A percentile compares a stretch with the other conserved stretches of the same genome.
These are phyloP conservation scores for Parascotia fuliginaria DNA, from an alignment of 2,888 invertebrate species.

Conservation along the genomic window DNA sequence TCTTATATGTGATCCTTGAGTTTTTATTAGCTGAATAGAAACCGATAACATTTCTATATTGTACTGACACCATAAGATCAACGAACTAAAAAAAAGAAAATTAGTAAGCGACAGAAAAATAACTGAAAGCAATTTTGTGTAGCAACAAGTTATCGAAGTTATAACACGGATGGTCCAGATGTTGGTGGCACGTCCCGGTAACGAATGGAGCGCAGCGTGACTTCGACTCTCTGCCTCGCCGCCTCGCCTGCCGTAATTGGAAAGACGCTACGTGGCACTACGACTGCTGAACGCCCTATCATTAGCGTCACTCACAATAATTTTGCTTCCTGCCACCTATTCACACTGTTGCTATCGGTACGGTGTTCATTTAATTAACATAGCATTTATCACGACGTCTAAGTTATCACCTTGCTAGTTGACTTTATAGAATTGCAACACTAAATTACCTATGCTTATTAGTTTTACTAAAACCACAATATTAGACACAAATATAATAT, in stretches of 20 bases:
- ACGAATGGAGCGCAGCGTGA: constrained; percentile 79
- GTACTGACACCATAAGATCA: no score
- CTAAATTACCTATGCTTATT: neutral
- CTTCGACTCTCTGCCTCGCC: constrained; percentile 51
- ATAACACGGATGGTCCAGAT: constrained; percentile 68
- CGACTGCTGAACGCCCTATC: constrained; percentile 72
- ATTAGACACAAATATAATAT: no score
- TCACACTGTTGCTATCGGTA: constrained; percentile 44
- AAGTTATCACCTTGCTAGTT: constrained; percentile 10
- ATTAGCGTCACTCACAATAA: constrained; percentile 84
- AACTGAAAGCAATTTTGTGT: constrained; percentile 50
- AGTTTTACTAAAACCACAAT: no score
- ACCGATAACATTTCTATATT: no score
- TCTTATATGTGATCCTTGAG: no score
- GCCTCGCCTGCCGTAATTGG: constrained; percentile 70
- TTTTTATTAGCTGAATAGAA: no score
- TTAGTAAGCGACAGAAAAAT: constrained; percentile 11
- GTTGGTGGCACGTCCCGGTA: constrained; percentile 77
- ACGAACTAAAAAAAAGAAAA: neutral
- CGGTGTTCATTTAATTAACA: constrained; percentile 44
- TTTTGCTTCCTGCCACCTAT: constrained; percentile 61
- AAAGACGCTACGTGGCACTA: constrained; percentile 63
- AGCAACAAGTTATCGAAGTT: constrained; percentile 69
- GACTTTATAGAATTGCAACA: neutral
- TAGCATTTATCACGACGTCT: constrained; percentile 31